These are phyloP conservation scores for Aphodius sticticus DNA, from an alignment of 2,888 invertebrate genomes.

Conservation along the genomic window DNA sequence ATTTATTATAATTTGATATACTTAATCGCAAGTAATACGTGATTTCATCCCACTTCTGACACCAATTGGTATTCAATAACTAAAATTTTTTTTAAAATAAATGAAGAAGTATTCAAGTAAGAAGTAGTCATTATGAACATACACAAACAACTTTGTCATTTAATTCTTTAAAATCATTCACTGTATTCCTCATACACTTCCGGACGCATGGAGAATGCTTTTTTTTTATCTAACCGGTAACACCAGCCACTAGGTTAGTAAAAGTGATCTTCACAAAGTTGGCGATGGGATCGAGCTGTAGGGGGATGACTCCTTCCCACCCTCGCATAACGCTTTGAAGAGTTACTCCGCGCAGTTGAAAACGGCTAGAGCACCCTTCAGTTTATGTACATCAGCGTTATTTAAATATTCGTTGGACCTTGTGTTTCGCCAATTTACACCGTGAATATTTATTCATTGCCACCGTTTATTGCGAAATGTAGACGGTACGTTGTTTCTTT, in stretches of 20 bases:
- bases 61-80: too few species aligned
- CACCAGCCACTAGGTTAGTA: background rate
- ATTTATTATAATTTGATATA: too few species aligned
- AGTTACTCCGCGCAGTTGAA: conserved; percentile 15
- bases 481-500: too few species aligned
- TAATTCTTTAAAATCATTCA: too few species aligned
- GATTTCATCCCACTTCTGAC: too few species aligned
- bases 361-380: conserved; percentile 38
- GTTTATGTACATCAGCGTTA: conserved; percentile 40
- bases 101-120: too few species aligned
- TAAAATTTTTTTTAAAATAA: too few species aligned
- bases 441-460: background rate
- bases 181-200: too few species aligned
- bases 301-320: background rate
- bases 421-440: background rate
- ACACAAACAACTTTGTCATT: too few species aligned
- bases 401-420: conserved; percentile 35
- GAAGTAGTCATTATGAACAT: too few species aligned
- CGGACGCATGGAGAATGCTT: background rate
- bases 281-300: background rate
- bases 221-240: background rate
- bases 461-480: too few species aligned
- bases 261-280: background rate
- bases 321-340: background rate
- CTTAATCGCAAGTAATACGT: too few species aligned